Evolutionary conservation across 2,888 invertebrate genomes (phyloP).

Genomic region (Pandemis cinnamomeana): DNA sequence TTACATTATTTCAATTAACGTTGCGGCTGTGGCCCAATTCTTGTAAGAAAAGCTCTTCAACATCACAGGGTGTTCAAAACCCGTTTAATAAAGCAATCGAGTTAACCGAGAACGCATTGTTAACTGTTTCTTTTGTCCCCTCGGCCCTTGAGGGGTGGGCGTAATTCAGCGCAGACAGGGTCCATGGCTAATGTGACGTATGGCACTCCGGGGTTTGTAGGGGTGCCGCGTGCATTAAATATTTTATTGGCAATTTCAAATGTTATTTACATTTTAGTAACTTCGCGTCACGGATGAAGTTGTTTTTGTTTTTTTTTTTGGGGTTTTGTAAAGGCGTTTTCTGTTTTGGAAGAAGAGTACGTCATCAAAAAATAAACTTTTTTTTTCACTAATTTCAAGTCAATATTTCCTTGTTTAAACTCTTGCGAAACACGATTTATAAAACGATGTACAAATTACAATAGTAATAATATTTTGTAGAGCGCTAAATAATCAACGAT

Average conservation of each 20-base stretch:
- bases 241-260: background rate
- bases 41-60: background rate
- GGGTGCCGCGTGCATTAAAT: constrained; percentile 48
- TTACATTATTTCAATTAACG: too few species aligned
- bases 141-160: constrained; percentile 46
- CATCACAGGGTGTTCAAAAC: constrained; percentile 12
- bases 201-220: constrained; percentile 55
- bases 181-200: constrained; percentile 69
- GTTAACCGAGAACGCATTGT: constrained; percentile 17
- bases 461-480: background rate
- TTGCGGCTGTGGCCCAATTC: background rate
- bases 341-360: too few species aligned
- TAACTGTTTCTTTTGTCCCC: constrained; percentile 44
- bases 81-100: constrained; percentile 17
- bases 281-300: too few species aligned
- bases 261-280: background rate
- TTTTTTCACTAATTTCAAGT: too few species aligned
- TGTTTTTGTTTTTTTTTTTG: too few species aligned
- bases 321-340: too few species aligned
- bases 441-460: too few species aligned
- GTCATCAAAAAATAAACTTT: too few species aligned
- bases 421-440: too few species aligned
- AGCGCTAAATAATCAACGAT: background rate
- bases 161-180: constrained; percentile 59
- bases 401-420: too few species aligned